A percentile compares a stretch with the other conserved stretches of the same genome.
Evolutionary conservation across 2,797 vertebrate genomes (phyloP).

Genomic region (Notolepis coatsorum): DNA sequence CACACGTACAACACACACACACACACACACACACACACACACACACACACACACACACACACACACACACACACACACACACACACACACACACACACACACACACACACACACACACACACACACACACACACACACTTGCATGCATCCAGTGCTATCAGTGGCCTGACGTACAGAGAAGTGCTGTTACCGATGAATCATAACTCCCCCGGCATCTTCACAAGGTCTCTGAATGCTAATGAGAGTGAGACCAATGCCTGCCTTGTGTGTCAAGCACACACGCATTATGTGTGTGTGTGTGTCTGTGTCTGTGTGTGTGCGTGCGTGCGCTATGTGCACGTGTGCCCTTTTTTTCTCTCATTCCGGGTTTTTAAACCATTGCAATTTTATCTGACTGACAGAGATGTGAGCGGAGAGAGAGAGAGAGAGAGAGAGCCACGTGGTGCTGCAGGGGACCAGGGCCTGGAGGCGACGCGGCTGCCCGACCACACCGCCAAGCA

Average conservation of each 20-base stretch:
- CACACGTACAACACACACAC: too few species aligned
- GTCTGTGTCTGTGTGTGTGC: slow-evolving; percentile 4
- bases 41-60: neutral
- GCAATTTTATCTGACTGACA: slow-evolving; percentile 52
- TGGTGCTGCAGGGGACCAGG: slow-evolving; percentile 17
- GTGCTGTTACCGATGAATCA: slow-evolving; percentile 61
- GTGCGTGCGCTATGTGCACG: slow-evolving; percentile 11
- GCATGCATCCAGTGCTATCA: slow-evolving; percentile 53
- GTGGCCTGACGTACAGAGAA: slow-evolving; percentile 42
- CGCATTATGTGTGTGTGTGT: neutral
- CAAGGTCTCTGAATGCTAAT: slow-evolving; percentile 43
- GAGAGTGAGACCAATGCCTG: neutral
- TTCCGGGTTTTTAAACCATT: slow-evolving; percentile 40
- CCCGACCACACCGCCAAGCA: slow-evolving; percentile 47
- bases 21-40: neutral
- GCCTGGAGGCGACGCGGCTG: slow-evolving; percentile 34
- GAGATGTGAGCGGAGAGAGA: slow-evolving; percentile 79
- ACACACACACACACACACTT: slow-evolving; percentile 19
- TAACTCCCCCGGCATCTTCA: slow-evolving; percentile 51
- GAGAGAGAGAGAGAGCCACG: slow-evolving; percentile 17
- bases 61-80: neutral
- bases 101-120: slow-evolving; percentile 4
- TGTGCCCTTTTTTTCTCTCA: neutral
- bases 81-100: slow-evolving; percentile 16
- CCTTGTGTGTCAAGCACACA: neutral